Percentiles rank a stretch among this genome's conserved stretches.
Conservation (phyloP, 1,140 invertebrate species). For the Bombus balteatus region DNA sequence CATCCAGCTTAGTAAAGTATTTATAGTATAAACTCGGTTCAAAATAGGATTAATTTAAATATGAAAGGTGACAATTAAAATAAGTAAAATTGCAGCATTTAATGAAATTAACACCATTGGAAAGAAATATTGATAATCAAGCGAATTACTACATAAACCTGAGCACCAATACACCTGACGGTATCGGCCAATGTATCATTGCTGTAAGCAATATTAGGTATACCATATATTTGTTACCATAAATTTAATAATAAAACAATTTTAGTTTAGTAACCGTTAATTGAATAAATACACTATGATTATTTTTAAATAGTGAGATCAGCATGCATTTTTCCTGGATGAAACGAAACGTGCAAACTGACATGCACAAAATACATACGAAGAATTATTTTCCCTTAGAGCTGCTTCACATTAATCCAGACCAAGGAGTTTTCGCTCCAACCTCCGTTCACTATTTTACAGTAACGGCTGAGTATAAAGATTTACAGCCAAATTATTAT, state of each 20-base stretch:
- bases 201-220: slow-evolving; percentile 57
- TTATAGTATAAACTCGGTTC: not conserved
- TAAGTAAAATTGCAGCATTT: slow-evolving; percentile 34
- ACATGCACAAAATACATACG: not conserved
- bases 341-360: slow-evolving; percentile 14
- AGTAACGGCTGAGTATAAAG: slow-evolving; percentile 30
- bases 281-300: not conserved
- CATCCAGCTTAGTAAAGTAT: slow-evolving; percentile 54
- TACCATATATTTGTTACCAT: not conserved
- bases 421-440: slow-evolving; percentile 50
- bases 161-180: not conserved
- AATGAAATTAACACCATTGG: not conserved
- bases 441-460: slow-evolving; percentile 47
- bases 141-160: slow-evolving; percentile 45
- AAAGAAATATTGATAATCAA: slow-evolving; percentile 13
- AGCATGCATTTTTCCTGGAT: slow-evolving; percentile 64
- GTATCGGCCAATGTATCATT: slow-evolving; percentile 25
- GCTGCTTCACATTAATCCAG: slow-evolving; percentile 55
- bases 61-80: not conserved
- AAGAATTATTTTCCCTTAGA: slow-evolving; percentile 44
- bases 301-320: slow-evolving; percentile 48
- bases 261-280: not conserved
- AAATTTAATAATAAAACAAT: not conserved
- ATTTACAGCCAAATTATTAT: slow-evolving; percentile 50
- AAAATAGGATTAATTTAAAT: not conserved